phyloP scores from a whole-genome alignment of 2,888 invertebrate genomes.

The Thera britannica region DNA sequence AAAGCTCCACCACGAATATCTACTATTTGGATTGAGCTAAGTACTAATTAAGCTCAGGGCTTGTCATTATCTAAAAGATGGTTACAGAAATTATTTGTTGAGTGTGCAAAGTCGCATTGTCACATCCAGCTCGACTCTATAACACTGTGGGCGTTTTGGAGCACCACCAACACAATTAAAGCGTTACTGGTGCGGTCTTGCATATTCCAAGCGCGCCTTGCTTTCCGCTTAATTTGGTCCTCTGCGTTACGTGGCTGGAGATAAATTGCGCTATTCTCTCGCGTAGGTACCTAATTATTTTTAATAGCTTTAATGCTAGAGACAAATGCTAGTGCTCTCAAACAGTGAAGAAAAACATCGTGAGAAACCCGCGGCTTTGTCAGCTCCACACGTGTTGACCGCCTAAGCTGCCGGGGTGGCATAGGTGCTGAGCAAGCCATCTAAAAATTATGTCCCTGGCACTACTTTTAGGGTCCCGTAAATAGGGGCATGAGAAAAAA shows the following conservation, averaged over 20 bases:
- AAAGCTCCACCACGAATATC: no score
- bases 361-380: no score
- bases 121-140: slow-evolving; percentile 15
- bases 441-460: no score
- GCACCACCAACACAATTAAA: slow-evolving; percentile 38
- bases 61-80: neutral
- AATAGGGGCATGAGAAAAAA: no score
- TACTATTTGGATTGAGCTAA: no score
- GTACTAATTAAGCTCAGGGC: no score
- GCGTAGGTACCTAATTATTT: neutral
- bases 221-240: slow-evolving; percentile 36
- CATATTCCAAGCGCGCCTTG: slow-evolving; percentile 33
- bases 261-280: slow-evolving; percentile 24
- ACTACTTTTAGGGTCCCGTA: no score
- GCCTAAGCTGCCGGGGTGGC: no score
- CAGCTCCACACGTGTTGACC: no score
- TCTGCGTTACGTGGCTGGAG: slow-evolving; percentile 22
- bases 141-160: slow-evolving; percentile 34
- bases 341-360: no score
- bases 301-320: neutral
- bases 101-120: slow-evolving; percentile 9
- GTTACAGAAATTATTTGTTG: neutral
- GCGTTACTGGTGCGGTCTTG: slow-evolving; percentile 33
- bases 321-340: no score
- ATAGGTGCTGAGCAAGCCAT: no score